These are phyloP conservation scores for Cecropterus lyciades DNA, from an alignment of 1,140 invertebrate species.

Conservation along the genomic window DNA sequence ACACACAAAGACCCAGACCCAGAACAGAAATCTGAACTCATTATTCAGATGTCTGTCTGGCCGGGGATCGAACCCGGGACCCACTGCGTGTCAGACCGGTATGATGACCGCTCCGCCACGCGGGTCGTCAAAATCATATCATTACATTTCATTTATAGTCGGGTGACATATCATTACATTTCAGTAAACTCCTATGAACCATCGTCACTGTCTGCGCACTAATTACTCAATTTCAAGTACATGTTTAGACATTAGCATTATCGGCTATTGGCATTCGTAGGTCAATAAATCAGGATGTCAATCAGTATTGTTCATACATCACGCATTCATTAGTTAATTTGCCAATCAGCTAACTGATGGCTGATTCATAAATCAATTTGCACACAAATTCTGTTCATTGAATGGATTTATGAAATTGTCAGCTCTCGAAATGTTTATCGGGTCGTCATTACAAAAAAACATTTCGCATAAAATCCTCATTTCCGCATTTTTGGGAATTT, in stretches of 20 bases:
- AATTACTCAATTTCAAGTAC: slow-evolving; percentile 16
- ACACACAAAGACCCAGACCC: no score
- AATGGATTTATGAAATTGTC: slow-evolving; percentile 20
- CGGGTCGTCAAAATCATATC: no score
- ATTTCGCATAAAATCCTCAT: no score
- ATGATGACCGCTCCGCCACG: no score
- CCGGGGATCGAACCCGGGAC: no score
- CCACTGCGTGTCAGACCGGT: no score
- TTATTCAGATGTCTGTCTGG: no score
- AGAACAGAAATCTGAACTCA: no score
- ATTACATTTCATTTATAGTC: no score
- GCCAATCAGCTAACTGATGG: slow-evolving; percentile 30
- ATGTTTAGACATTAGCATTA: slow-evolving; percentile 15
- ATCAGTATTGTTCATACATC: slow-evolving; percentile 35
- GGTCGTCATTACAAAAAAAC: slow-evolving; percentile 2
- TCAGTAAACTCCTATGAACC: no score
- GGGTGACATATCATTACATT: no score
- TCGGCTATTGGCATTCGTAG: slow-evolving; percentile 17
- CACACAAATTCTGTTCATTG: slow-evolving; percentile 22
- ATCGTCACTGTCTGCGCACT: not conserved
- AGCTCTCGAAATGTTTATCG: slow-evolving; percentile 19
- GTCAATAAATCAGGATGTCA: slow-evolving; percentile 24
- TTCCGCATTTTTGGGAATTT: no score
- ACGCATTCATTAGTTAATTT: slow-evolving; percentile 34
- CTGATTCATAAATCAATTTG: slow-evolving; percentile 34